Base-by-base conservation (phyloP, 2,888 invertebrate species). In the Strigamia maritima region DNA sequence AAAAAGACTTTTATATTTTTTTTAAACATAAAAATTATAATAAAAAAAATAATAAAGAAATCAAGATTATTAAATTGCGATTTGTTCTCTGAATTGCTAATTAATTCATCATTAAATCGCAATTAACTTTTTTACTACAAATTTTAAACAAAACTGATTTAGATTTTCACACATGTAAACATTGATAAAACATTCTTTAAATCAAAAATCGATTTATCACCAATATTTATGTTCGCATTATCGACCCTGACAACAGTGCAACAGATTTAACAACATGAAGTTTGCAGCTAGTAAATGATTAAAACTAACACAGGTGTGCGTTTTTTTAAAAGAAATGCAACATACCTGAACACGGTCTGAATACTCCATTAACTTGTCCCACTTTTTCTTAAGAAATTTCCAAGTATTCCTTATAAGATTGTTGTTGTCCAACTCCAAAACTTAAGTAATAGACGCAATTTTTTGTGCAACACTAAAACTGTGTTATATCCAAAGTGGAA, bases 221-320 rank as follows among this genome's bases (percentile, higher is more conserved):
- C 35, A 70, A 70, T 24, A 28, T 70, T 70, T 70, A 1, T 16
- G 7, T 70, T 70, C 14, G 28, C n/a, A 12, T 26, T 28, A 70
- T 70, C 70, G 3, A 70, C 70, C 70, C 70, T 70, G 70, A 70
- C 70, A 70, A 70, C 70, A 70, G 70, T 70, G 70, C 70, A 28
- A 35, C 35, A 14, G 70, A 70, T 70, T 26, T 70, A 2, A 14
- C 28, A 70, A 70, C 26, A 70, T 70, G 70, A 70, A 70, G 28
- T 70, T 70, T 70, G 70, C 70, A 54, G 31, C 31, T 4, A 31
- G 31, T 31, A 31, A 28, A 65, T 24, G 22, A 4, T 2, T 7
- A 31, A 31, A 31, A 26, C 26, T 28, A 70, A 70, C 70, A 70
- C 28, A 28, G 28, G 26, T 28, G 28, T 28, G 28, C 16, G 54